These are phyloP conservation scores for Drosophila lacteicornis DNA, from an alignment of 1,140 invertebrate species.

Conservation along the genomic window DNA sequence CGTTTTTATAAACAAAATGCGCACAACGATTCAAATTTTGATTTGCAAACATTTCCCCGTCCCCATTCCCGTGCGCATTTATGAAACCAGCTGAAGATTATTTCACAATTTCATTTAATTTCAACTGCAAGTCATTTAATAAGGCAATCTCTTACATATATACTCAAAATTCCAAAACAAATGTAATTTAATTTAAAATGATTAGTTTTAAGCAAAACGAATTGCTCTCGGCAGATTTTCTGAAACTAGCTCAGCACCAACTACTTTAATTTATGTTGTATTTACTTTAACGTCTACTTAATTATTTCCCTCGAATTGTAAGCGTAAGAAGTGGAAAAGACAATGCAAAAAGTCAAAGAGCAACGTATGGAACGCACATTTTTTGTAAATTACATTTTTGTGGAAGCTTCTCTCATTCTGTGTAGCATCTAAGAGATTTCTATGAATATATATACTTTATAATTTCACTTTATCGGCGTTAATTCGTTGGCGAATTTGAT, in stretches of 20 bases:
- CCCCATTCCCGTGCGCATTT: constrained; percentile 13
- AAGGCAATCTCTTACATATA: constrained; percentile 41
- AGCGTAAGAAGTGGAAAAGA: constrained; percentile 17
- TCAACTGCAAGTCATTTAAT: constrained; percentile 62
- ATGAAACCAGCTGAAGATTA: constrained; percentile 2
- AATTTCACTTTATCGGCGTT: constrained; percentile 24
- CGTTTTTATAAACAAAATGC: constrained; percentile 23
- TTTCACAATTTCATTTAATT: constrained; percentile 22
- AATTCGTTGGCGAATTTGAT: constrained; percentile 20
- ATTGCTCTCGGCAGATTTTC: constrained; percentile 7
- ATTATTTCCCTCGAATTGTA: constrained; percentile 30
- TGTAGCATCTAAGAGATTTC: constrained; percentile 41
- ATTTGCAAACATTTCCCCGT: constrained; percentile 37
- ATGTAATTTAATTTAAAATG: constrained; percentile 47
- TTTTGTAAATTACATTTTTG: constrained; percentile 35
- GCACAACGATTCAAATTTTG: constrained; percentile 18
- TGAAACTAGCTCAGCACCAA: constrained; percentile 27
- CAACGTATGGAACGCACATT: constrained; percentile 1
- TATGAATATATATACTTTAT: constrained; percentile 56
- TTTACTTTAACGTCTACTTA: constrained; percentile 35
- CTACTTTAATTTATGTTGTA: constrained; percentile 40
- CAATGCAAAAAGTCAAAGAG: constrained; percentile 25
- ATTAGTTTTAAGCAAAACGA: constrained; percentile 18
- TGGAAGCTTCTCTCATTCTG: constrained; percentile 34
- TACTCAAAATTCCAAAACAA: constrained; percentile 72